phyloP scores from a whole-genome alignment of 2,797 vertebrate genomes.

The Darevskia nairensis region DNA sequence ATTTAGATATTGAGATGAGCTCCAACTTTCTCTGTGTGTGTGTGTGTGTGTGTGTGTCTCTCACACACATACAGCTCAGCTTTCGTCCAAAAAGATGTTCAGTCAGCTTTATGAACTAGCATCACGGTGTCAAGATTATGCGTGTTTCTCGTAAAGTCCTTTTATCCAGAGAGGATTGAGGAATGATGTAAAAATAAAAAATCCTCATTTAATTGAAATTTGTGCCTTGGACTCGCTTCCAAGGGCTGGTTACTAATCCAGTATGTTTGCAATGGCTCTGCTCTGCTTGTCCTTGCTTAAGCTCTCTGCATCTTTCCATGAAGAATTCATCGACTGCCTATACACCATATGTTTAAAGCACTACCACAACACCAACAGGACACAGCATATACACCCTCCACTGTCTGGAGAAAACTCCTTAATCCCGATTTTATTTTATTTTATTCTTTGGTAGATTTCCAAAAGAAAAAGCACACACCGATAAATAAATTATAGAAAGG shows the following conservation, averaged over 20 bases:
- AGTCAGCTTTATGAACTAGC: slow-evolving; percentile 73
- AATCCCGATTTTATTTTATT: no score
- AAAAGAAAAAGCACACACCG: no score
- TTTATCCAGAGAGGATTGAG: slow-evolving; percentile 71
- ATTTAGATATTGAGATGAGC: slow-evolving; percentile 75
- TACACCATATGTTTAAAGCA: no score
- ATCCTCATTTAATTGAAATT: slow-evolving; percentile 72
- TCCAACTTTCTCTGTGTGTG: slow-evolving; percentile 27
- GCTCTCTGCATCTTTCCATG: slow-evolving; percentile 40
- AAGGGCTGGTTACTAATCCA: slow-evolving; percentile 52
- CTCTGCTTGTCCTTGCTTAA: slow-evolving; percentile 20
- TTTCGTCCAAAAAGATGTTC: slow-evolving; percentile 69
- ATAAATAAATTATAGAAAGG: no score
- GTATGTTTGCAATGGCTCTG: slow-evolving; percentile 51
- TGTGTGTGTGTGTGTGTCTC: no score
- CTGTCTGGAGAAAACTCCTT: no score
- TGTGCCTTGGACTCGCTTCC: slow-evolving; percentile 56
- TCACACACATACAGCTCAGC: slow-evolving; percentile 38
- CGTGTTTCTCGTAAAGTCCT: slow-evolving; percentile 69
- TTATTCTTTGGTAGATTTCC: no score
- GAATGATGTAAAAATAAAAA: slow-evolving; percentile 55
- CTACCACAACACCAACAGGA: no score
- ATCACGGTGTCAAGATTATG: slow-evolving; percentile 63
- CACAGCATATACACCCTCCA: no score
- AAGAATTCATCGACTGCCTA: no score